Base-by-base conservation (phyloP, 2,888 invertebrate genomes). In the Protonemura montana region DNA sequence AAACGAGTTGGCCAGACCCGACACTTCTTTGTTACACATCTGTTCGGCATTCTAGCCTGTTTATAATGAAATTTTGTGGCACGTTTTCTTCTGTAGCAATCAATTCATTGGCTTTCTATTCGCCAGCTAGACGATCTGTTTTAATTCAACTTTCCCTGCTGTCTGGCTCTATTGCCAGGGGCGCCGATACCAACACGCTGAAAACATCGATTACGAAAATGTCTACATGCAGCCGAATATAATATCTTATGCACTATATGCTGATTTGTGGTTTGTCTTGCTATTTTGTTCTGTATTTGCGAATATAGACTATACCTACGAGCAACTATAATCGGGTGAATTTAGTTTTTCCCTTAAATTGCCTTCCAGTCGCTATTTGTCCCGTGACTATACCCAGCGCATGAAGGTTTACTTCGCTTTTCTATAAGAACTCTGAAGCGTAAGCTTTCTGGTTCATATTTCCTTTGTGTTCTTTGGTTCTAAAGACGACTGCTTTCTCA, bases 1-100 rank as follows among this genome's bases (percentile, higher is more conserved):
- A 78, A 26, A 25, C 26, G 28, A 78, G 27, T 78, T 78, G 78
- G 78, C 78, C 28, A 78, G 7, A 13, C 28, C 27, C 28, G 78
- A 3, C 59, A 59, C 21, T 28, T 78, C 78, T 78, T 78, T 78
- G 78, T 78, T 78, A 78, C 26, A 26, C 78, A 78, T 26, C 78
- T 78, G 78, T 78, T 78, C 25, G 27, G 78, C n/a, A 29, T 82
- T 41, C 35, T 30, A 42, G 82, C 82, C 82, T 35, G 82, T 41
- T 83, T 84, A 84, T 84, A 59, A 84, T 84, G 84, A 84, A 81
- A 84, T 84, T 84, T 59, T 42, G 84, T 84, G 76, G 59, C 84
- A 84, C 84, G 84, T 84, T 84, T 84, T 84, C 76, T 29, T 27
- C 27, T 76, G 84, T 84, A 27, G 84, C 27, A 84, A 84, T 28